These are phyloP conservation scores for Drosophila sucinea DNA, from an alignment of 1,140 invertebrate species.

Conservation along the genomic window DNA sequence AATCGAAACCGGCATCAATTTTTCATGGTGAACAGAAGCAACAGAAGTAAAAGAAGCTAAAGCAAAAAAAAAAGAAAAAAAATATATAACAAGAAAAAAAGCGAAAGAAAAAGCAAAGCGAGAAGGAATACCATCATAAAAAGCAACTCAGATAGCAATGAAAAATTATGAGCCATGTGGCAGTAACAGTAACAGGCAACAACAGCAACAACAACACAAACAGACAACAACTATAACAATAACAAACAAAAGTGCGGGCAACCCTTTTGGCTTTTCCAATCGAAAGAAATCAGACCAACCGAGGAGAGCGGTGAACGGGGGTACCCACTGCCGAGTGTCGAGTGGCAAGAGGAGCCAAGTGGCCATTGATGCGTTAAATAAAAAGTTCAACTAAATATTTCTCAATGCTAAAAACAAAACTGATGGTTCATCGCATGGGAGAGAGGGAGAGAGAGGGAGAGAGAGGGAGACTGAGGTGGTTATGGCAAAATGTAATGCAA, in stretches of 20 bases:
- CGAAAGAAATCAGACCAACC: constrained; percentile 22
- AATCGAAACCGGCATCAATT: constrained; percentile 69
- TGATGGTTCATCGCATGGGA: background rate
- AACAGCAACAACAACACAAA: constrained; percentile 31
- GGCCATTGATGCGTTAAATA: constrained; percentile 73
- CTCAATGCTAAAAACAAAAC: constrained; percentile 59
- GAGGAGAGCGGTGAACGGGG: constrained; percentile 26
- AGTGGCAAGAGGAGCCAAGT: constrained; percentile 53
- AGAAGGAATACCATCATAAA: constrained; percentile 19
- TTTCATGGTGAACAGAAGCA: constrained; percentile 45
- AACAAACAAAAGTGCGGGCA: constrained; percentile 13
- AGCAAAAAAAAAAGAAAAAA: background rate
- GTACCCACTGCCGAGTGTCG: too few species aligned
- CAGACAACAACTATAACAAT: constrained; percentile 34
- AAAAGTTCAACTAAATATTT: constrained; percentile 74
- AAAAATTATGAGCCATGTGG: constrained; percentile 76
- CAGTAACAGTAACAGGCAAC: constrained; percentile 42
- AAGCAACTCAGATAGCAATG: constrained; percentile 60
- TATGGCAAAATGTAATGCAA: constrained; percentile 48
- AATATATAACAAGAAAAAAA: background rate
- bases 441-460: background rate
- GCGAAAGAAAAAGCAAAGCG: background rate
- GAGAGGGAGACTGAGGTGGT: background rate
- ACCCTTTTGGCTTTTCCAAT: constrained; percentile 41
- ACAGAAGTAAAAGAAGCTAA: constrained; percentile 14